phyloP scores from a whole-genome alignment of 2,888 invertebrate species.

The Heliconius ismenius region DNA sequence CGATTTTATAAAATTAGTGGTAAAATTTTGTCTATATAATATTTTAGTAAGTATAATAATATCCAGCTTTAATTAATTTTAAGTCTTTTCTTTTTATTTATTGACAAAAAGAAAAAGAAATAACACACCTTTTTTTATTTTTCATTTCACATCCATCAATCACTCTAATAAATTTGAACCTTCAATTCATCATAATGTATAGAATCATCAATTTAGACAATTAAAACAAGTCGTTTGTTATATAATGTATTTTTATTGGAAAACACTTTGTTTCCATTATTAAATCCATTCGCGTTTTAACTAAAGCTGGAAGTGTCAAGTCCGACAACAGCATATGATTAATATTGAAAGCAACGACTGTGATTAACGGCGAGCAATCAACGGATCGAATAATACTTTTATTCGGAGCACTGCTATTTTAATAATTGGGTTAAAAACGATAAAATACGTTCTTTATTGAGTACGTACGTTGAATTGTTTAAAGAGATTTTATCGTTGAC shows the following conservation, averaged over 20 bases:
- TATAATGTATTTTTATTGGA: slow-evolving; percentile 27
- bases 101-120: neutral
- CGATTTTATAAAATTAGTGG: too few species aligned
- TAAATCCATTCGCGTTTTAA: slow-evolving; percentile 35
- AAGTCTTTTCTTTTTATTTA: too few species aligned
- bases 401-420: slow-evolving; percentile 48
- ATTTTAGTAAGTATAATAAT: too few species aligned
- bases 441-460: slow-evolving; percentile 33
- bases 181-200: neutral
- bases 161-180: neutral
- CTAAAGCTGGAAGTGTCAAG: slow-evolving; percentile 43
- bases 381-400: slow-evolving; percentile 62
- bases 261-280: slow-evolving; percentile 34
- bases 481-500: slow-evolving; percentile 7
- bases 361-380: slow-evolving; percentile 72
- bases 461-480: slow-evolving; percentile 1
- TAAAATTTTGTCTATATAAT: too few species aligned
- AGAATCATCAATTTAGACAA: neutral
- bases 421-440: slow-evolving; percentile 44
- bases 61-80: too few species aligned
- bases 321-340: slow-evolving; percentile 47
- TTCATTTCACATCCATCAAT: neutral
- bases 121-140: neutral
- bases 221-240: slow-evolving; percentile 3
- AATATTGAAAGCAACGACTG: slow-evolving; percentile 52